phyloP scores from a whole-genome alignment of 2,797 vertebrate species.

The Chiroxiphia lanceolata region DNA sequence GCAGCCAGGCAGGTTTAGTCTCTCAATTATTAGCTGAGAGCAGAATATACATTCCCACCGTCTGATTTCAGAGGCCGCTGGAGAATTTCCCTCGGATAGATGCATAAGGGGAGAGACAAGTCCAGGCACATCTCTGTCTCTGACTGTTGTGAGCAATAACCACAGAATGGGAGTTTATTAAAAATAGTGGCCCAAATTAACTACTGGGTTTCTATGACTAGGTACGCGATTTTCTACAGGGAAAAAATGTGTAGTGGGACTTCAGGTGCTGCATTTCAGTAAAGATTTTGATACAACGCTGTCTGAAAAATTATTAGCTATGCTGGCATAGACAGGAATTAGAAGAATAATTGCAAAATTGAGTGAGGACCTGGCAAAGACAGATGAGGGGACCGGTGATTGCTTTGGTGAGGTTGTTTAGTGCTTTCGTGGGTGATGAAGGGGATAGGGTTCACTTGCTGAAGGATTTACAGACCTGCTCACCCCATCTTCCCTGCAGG shows the following conservation, averaged over 20 bases:
- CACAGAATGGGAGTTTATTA: not conserved
- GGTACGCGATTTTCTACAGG: not conserved
- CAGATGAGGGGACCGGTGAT: not conserved
- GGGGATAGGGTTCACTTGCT: fast-evolving
- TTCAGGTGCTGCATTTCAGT: not conserved
- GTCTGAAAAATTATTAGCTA: not conserved
- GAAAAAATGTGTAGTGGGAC: not conserved
- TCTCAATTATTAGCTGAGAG: conserved; percentile 58
- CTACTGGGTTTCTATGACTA: not conserved
- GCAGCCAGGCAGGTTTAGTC: conserved; percentile 45
- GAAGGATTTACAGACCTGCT: not conserved
- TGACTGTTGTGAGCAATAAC: not conserved
- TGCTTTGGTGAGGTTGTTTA: not conserved
- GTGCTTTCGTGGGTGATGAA: not conserved
- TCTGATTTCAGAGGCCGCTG: not conserved
- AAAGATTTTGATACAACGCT: not conserved
- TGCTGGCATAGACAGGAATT: not conserved
- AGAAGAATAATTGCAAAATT: not conserved
- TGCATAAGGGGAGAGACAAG: not conserved
- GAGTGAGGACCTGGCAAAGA: not conserved
- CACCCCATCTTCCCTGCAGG: not conserved
- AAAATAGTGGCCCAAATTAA: not conserved
- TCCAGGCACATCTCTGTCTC: not conserved
- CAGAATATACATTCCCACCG: not conserved
- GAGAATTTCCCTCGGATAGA: not conserved